phyloP scores from a whole-genome alignment of 1,140 invertebrate genomes.

The Zophobas morio region DNA sequence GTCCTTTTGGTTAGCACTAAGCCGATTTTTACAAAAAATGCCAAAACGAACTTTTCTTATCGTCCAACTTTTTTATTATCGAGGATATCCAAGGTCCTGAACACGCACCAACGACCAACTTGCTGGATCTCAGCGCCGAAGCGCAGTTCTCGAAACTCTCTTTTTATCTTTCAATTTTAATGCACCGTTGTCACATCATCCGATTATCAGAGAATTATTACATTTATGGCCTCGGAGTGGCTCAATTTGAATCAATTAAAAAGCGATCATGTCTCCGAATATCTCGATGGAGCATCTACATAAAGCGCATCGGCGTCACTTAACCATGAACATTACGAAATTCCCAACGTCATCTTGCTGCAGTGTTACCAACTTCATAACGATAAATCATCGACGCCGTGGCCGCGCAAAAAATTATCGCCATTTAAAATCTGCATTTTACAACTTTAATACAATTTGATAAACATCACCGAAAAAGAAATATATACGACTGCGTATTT shows the following conservation, averaged over 20 bases:
- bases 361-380: background rate
- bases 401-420: background rate
- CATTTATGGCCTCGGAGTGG: conserved; percentile 15
- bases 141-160: background rate
- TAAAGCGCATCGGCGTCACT: background rate
- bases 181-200: conserved; percentile 6
- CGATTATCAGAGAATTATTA: conserved; percentile 13
- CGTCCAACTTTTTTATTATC: no score
- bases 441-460: conserved; percentile 39
- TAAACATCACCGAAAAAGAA: conserved; percentile 34
- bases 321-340: conserved; percentile 18
- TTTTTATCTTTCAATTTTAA: conserved; percentile 30
- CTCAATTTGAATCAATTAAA: conserved; percentile 45
- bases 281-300: conserved; percentile 24
- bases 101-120: no score
- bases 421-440: conserved; percentile 27
- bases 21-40: no score
- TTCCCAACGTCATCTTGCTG: conserved; percentile 2
- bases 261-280: conserved; percentile 27
- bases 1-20: no score
- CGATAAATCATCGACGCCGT: conserved; percentile 13
- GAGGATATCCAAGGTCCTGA: no score
- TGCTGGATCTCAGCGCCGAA: no score
- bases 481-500: conserved; percentile 15
- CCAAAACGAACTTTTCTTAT: no score